phyloP scores from a whole-genome alignment of 2,888 invertebrate species.

The Drosophila setosimentum region DNA sequence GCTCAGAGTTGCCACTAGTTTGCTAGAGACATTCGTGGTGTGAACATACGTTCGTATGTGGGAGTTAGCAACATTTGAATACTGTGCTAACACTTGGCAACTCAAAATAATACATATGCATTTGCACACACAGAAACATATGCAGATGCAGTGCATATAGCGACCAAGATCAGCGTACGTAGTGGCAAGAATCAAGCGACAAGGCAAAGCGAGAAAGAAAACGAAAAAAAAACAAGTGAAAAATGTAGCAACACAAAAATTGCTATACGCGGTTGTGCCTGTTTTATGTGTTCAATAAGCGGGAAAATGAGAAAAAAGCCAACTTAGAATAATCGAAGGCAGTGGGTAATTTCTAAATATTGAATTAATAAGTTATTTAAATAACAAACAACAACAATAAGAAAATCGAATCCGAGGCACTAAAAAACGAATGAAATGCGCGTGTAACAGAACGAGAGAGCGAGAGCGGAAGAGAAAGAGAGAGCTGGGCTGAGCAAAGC shows the following conservation, averaged over 20 bases:
- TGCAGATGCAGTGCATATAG: constrained; percentile 51
- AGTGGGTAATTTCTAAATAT: constrained; percentile 57
- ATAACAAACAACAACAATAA: constrained; percentile 68
- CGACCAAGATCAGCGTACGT: constrained; percentile 18
- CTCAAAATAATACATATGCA: constrained; percentile 51
- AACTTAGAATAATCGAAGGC: constrained; percentile 28
- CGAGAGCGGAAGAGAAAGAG: constrained; percentile 15
- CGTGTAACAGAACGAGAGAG: constrained; percentile 60
- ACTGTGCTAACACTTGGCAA: constrained; percentile 61
- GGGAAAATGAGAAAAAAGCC: constrained; percentile 14
- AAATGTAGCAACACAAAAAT: constrained; percentile 44
- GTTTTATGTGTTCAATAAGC: constrained; percentile 34
- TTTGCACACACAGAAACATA: constrained; percentile 40
- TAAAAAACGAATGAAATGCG: constrained; percentile 50
- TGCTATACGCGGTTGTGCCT: constrained; percentile 31
- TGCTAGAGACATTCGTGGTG: constrained; percentile 62
- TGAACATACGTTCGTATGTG: constrained; percentile 48
- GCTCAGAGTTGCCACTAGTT: constrained; percentile 58
- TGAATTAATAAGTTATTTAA: constrained; percentile 59
- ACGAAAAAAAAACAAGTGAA: constrained; percentile 33
- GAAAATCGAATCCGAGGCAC: constrained; percentile 61
- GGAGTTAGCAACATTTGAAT: constrained; percentile 51
- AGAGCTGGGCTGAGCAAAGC: constrained; percentile 12
- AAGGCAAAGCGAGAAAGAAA: constrained; percentile 10
- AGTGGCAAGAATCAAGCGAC: constrained; percentile 8